Evolutionary conservation across 2,797 vertebrate species (phyloP).

Genomic region (Neosalanx taihuensis): DNA sequence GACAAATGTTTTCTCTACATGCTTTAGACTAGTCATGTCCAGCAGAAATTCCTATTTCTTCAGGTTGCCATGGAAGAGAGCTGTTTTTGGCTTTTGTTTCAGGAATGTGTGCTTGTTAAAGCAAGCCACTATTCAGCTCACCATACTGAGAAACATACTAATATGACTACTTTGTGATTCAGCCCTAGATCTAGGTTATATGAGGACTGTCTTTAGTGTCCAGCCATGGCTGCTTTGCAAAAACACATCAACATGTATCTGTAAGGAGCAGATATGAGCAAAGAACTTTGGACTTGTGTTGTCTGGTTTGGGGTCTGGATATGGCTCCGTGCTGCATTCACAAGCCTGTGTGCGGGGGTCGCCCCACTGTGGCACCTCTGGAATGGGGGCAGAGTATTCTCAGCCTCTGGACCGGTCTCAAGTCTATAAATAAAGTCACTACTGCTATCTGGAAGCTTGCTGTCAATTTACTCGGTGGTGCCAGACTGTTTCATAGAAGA

Average conservation of each 20-base stretch:
- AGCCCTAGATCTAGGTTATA: background rate
- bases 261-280: background rate
- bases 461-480: background rate
- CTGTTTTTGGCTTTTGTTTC: background rate
- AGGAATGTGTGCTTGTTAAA: background rate
- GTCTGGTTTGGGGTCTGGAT: background rate
- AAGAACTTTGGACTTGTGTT: too few species aligned
- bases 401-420: background rate
- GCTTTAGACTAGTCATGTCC: background rate
- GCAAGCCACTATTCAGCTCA: background rate
- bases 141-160: background rate
- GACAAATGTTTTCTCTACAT: background rate
- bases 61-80: conserved; percentile 9
- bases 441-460: background rate
- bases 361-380: background rate
- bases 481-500: background rate
- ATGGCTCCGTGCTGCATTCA: background rate
- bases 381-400: background rate
- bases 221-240: background rate
- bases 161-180: background rate
- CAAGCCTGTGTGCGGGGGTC: background rate
- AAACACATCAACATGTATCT: background rate
- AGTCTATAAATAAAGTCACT: conserved; percentile 8
- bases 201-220: background rate
- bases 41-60: background rate